A percentile compares a stretch with the other conserved stretches of the same genome.
phyloP scores from a whole-genome alignment of 2,113 vertebrate species.

The Stigmatopora argus region DNA sequence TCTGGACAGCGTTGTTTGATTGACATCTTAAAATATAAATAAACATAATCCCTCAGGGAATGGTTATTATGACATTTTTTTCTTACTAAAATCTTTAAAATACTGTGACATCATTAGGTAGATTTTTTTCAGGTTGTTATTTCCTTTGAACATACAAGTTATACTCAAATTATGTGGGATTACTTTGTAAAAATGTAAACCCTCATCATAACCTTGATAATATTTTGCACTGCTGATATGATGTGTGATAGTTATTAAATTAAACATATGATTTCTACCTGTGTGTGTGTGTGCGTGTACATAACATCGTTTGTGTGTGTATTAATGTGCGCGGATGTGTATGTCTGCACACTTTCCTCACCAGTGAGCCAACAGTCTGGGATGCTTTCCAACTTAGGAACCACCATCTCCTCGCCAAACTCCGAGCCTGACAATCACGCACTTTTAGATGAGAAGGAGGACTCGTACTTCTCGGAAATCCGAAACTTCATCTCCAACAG shows the following conservation, averaged over 20 bases:
- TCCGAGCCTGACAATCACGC: constrained; percentile 98
- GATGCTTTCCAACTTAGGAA: constrained; percentile 84
- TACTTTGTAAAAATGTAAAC: not conserved
- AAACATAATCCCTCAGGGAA: constrained; percentile 1
- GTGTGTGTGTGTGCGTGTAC: constrained; percentile 14
- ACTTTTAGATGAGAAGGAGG: constrained; percentile 99
- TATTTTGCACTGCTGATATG: constrained; percentile 7
- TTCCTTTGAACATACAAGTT: not conserved
- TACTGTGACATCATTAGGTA: constrained; percentile 3
- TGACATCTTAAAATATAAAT: constrained; percentile 6
- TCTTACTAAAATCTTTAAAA: constrained; percentile 5
- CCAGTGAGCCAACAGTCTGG: constrained; percentile 95
- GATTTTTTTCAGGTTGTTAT: not conserved
- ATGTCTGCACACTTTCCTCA: constrained; percentile 21
- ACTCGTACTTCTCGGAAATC: constrained; percentile 98
- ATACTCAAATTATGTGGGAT: not conserved
- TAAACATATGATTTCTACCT: constrained; percentile 24
- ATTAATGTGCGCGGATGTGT: constrained; percentile 23
- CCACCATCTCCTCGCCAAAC: constrained; percentile 86
- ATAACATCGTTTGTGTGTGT: constrained; percentile 15
- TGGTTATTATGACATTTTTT: not conserved
- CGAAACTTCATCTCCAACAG: constrained; percentile 98
- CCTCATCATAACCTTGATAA: not conserved
- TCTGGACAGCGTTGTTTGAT: not conserved
- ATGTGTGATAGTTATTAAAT: constrained; percentile 29